Evolutionary conservation across 2,113 vertebrate species (phyloP), one percentile per base, ranked within the genome.

Genomic region (Jaculus jaculus): DNA sequence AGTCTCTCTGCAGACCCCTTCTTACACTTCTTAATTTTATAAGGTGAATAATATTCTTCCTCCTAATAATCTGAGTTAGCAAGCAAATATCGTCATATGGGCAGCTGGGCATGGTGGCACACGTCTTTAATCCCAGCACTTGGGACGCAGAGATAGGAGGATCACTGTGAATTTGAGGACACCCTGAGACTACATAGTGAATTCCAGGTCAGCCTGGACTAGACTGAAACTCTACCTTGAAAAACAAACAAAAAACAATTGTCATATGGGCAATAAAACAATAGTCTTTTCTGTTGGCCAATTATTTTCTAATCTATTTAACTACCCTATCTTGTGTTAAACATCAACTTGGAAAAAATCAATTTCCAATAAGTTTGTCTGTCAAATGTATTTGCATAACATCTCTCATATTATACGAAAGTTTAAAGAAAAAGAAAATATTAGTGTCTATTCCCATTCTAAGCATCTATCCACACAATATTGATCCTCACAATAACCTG

Each of bases 311-410:
- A 13, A 90, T 34, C 9, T 32, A 13, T 42, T 15, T 71, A 21
- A 79, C 23, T 71, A 16, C 34, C 37, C 68, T 83, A 39, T 28
- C 42, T 84, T 84, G 24, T 95, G 32, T 37, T 89, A 78, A 93
- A 84, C 34, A 79, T 77, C 60, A 87, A 75, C n/a, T 92, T 80
- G 71, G 39, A 47, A n/a, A 34, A 88, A 93, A 72, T 86, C 39
- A 71, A 10, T 8, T 84, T 77, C 47, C 30, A 84, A 0, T 65
- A 90, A 61, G 21, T 82, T 78, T 26, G 21, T 23, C 68, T 66
- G 47, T 79, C 32, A 68, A 87, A 66, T 92, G 15, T 42, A 58
- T 82, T 84, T 93, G 37, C 4, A 54, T 60, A 91, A 30, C 20
- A 89, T 79, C 21, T 72, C 39, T 85, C 17, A 63, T 54, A n/a